Conservation (phyloP, 2,797 vertebrate species). For the Hydrocynus forskahlii region DNA sequence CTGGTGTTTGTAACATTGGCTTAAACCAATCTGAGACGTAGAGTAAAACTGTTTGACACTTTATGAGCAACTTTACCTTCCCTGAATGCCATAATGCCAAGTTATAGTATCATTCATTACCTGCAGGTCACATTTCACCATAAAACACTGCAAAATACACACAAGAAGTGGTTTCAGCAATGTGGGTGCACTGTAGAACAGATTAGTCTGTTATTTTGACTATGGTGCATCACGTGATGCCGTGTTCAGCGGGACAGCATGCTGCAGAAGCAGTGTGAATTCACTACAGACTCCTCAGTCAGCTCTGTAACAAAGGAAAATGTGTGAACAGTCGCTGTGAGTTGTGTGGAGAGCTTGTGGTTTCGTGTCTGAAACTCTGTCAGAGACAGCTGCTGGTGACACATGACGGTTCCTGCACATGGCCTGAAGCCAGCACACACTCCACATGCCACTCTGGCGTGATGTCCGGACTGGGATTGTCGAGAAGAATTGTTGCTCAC, state of each 20-base stretch:
- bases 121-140: not conserved
- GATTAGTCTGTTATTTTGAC: too few species aligned
- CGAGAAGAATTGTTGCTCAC: constrained; percentile 33
- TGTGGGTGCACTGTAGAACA: too few species aligned
- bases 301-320: constrained; percentile 32
- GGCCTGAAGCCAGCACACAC: constrained; percentile 58
- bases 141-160: not conserved
- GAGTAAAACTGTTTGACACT: not conserved
- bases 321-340: constrained; percentile 66
- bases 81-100: not conserved
- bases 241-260: not conserved
- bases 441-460: constrained; percentile 49
- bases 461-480: constrained; percentile 60
- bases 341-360: constrained; percentile 63
- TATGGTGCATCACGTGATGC: not conserved
- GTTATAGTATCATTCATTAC: not conserved
- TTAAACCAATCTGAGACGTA: not conserved
- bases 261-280: not conserved
- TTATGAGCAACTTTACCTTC: not conserved
- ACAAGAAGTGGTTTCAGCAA: too few species aligned
- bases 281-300: not conserved
- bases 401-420: constrained; percentile 59
- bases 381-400: constrained; percentile 73
- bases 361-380: constrained; percentile 68
- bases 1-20: not conserved